Conservation (phyloP, 2,113 vertebrate species). For the Panurus biarmicus region DNA sequence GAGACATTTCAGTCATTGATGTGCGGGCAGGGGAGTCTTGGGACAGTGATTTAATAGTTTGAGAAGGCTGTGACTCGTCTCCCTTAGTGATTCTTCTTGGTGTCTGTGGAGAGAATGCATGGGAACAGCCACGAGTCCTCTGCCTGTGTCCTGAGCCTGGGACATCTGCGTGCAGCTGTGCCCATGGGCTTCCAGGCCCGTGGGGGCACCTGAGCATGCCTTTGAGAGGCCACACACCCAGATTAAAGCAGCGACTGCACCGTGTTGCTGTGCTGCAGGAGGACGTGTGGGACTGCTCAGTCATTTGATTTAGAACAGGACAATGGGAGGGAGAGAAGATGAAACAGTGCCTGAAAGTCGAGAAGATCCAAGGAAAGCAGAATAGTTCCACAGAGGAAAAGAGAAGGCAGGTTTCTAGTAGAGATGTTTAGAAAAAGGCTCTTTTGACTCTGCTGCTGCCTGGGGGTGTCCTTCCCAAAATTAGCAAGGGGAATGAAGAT, state of each 20-base stretch:
- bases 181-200: accelerated
- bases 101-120: background rate
- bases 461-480: background rate
- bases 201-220: background rate
- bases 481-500: background rate
- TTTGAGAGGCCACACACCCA: background rate
- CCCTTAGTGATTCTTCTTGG: background rate
- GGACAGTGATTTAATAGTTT: background rate
- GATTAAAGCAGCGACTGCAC: background rate
- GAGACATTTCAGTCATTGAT: background rate
- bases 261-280: background rate
- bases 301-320: background rate
- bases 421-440: background rate
- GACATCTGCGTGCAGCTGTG: background rate
- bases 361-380: background rate
- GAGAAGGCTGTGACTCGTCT: background rate
- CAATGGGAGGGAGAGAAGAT: background rate
- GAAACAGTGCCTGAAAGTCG: background rate
- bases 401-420: background rate
- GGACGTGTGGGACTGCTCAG: background rate
- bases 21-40: background rate
- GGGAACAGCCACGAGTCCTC: background rate
- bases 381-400: background rate
- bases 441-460: background rate
- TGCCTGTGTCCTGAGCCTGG: background rate